Base-by-base conservation (phyloP, 1,140 invertebrate species). In the Formica selysi region DNA sequence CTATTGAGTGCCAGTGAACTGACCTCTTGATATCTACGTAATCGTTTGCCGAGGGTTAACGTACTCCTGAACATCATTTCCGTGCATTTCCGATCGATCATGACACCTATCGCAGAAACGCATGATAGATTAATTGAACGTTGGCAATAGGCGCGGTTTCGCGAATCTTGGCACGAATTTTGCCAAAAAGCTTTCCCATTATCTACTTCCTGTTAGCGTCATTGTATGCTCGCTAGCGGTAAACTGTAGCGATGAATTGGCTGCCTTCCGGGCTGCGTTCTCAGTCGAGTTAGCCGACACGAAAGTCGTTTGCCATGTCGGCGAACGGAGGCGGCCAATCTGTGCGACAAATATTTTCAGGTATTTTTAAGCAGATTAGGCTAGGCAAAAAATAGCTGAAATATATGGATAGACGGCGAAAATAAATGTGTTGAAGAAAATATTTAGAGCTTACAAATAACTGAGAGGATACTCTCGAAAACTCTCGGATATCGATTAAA, bases 121-220 rank as follows among this genome's bases (percentile, higher is more conserved):
- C 19, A 7, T 26, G 22, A 68, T 41, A 26, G n/a, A 61, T 71
- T 71, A 71, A 81, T 81, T 29, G 19, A 59, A 61, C 6, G 36
- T 74, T 74, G 7, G 19, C 67, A 74, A 83, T 44, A 59, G 6
- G 5, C 22, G 1, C 41, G 0, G 3, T 41, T 51, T 41, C 11
- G 48, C 59, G 57, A 59, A 57, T 41, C 29, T 22, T 57, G 48
- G 48, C 68, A 38, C 85, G 86, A 62, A 90, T 91, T 89, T 92
- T 90, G 87, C 89, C 89, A 57, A 93, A 90, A 90, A 90, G 85
- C 70, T 87, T 91, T 89, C 88, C 51, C 54, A 78, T 89, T 86
- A 89, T 89, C 79, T 76, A 70, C 59, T 87, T 89, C 85, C 85
- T 87, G 76, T 68, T 64, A 89, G 61, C 89, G 29, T 54, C 71